These are phyloP conservation scores for Grus americana DNA, from an alignment of 2,113 vertebrate genomes.

Conservation along the genomic window DNA sequence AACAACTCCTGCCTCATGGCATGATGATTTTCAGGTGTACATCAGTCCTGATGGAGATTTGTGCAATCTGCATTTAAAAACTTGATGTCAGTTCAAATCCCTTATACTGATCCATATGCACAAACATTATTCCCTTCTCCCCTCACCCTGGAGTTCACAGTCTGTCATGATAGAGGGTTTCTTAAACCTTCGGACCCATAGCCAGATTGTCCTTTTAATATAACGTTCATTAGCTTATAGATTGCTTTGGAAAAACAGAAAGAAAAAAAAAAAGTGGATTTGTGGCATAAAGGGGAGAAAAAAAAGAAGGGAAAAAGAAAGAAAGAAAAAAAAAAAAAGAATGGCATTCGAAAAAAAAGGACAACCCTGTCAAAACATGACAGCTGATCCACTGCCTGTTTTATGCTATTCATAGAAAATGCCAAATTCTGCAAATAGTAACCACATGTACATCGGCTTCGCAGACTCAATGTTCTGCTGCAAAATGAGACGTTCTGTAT, in stretches of 20 bases:
- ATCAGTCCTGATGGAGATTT: neutral
- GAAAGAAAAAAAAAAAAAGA: neutral
- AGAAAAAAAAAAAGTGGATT: neutral
- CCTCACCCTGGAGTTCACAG: neutral
- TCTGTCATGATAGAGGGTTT: conserved; percentile 27
- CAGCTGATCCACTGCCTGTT: conserved; percentile 74
- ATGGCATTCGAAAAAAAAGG: conserved; percentile 75
- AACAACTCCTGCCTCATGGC: neutral
- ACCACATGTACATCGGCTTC: conserved; percentile 73
- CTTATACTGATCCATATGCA: neutral
- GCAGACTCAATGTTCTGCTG: conserved; percentile 70
- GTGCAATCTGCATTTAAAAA: conserved; percentile 8
- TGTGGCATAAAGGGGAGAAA: conserved; percentile 12
- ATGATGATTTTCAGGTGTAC: conserved; percentile 40
- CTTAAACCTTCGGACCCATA: conserved; percentile 1
- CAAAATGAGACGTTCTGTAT: conserved; percentile 73
- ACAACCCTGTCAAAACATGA: conserved; percentile 81
- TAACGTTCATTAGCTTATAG: conserved; percentile 44
- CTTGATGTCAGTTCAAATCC: neutral
- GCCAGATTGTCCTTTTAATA: conserved; percentile 2
- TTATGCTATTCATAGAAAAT: conserved; percentile 81
- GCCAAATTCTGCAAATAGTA: conserved; percentile 82
- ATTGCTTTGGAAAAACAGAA: neutral
- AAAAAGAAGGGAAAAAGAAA: neutral
- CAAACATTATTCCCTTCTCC: neutral